phyloP scores from a whole-genome alignment of 2,888 invertebrate genomes.

The Yponomeuta cagnagella region DNA sequence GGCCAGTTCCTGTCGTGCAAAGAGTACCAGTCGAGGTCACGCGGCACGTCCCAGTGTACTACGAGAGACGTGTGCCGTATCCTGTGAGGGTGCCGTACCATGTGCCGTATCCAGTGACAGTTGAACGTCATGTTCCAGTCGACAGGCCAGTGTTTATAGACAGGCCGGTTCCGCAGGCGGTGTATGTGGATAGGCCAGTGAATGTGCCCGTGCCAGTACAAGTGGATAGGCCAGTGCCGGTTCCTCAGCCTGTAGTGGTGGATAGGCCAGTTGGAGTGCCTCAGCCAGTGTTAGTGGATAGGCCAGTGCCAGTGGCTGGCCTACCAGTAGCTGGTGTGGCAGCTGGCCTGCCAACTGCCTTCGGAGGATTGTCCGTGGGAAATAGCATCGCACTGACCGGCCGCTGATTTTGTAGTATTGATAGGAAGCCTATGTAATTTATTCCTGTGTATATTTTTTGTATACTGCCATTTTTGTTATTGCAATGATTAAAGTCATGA shows the following conservation, averaged over 20 bases:
- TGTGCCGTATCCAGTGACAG: slow-evolving; percentile 76
- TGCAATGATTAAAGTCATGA: slow-evolving; percentile 7
- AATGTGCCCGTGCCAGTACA: slow-evolving; percentile 77
- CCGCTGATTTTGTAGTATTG: slow-evolving; percentile 15
- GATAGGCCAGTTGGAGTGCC: slow-evolving; percentile 50
- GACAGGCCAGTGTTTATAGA: slow-evolving; percentile 77
- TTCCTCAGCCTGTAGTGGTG: slow-evolving; percentile 40
- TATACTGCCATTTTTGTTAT: slow-evolving; percentile 17
- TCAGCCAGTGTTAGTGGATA: slow-evolving; percentile 50
- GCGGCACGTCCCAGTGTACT: slow-evolving; percentile 64
- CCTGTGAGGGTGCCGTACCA: slow-evolving; percentile 70
- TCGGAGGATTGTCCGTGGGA: background rate
- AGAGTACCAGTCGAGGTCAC: slow-evolving; percentile 69
- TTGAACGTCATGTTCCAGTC: slow-evolving; percentile 74
- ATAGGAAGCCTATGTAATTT: slow-evolving; percentile 16
- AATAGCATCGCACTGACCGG: slow-evolving; percentile 19
- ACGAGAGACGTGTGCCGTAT: slow-evolving; percentile 66
- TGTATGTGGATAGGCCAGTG: slow-evolving; percentile 72
- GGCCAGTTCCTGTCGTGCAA: slow-evolving; percentile 71
- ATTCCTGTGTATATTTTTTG: slow-evolving; percentile 17
- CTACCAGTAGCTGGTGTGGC: background rate
- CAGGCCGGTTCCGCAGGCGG: slow-evolving; percentile 68
- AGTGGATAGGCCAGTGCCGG: slow-evolving; percentile 68
- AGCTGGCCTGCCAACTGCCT: background rate
- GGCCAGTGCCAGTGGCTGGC: slow-evolving; percentile 71